A percentile compares a stretch with the other conserved stretches of the same genome.
phyloP scores from a whole-genome alignment of 2,888 invertebrate genomes.

The Acholoe squamosa region DNA sequence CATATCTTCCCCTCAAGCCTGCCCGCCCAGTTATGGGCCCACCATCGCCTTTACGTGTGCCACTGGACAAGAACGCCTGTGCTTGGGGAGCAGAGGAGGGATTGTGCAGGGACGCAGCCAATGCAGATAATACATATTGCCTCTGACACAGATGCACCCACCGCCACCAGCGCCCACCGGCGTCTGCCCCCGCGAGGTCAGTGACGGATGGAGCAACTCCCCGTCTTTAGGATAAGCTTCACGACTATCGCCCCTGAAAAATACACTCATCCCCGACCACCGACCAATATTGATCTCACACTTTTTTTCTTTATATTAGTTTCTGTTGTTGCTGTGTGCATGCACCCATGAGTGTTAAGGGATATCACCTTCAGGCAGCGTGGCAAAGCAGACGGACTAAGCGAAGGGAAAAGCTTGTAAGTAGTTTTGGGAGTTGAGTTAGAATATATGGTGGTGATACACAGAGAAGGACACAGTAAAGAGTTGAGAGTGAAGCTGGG shows the following conservation, averaged over 20 bases:
- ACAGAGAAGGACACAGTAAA: background rate
- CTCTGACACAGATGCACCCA: constrained; percentile 42
- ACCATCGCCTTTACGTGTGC: background rate
- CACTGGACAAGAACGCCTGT: background rate
- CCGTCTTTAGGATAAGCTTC: constrained; percentile 40
- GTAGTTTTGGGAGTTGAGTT: no score
- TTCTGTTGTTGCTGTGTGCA: no score
- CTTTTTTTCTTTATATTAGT: background rate
- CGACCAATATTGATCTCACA: background rate
- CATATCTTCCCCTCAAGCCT: background rate
- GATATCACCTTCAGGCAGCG: no score
- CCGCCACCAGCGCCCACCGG: background rate
- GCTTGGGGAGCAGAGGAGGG: background rate
- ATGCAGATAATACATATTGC: constrained; percentile 51
- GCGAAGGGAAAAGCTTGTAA: no score
- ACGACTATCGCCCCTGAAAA: background rate
- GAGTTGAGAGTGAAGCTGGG: background rate
- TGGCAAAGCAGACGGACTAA: no score
- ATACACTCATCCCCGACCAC: background rate
- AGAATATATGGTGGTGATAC: no score
- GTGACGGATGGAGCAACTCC: background rate
- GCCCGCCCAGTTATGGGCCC: background rate
- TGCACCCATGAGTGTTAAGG: no score
- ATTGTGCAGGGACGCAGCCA: background rate
- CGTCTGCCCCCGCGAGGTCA: constrained; percentile 36